Base-by-base conservation (phyloP, 2,888 invertebrate genomes). In the Microctonus hyperodae region DNA sequence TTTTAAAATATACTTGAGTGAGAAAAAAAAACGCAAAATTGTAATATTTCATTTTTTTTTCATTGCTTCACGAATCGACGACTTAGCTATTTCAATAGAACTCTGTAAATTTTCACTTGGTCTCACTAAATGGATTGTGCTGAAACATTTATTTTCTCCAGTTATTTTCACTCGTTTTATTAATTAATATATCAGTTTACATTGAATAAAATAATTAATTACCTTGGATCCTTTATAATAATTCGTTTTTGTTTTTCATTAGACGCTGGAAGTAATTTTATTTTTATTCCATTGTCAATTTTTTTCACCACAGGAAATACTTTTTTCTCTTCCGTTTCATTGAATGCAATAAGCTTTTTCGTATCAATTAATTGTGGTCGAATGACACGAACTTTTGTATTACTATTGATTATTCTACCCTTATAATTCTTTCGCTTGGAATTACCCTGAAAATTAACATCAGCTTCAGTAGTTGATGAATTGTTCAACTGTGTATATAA, bases 351-450 rank as follows among this genome's bases (percentile, higher is more conserved):
- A 11, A 79, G 70, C 55, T 72, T 76, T 58, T 72, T 76, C 3
- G 81, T 81, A 50, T 81, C 76, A n/a, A 81, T 71, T 53, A 81
- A 70, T 59, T 72, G 72, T 1, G 81, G 81, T 50, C 76, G 73
- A 16, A 78, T 65, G 16, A 78, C 35, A 67, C 68, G 74, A 3
- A 76, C 69, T 72, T 76, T 80, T 0, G 68, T 20, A 25, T 35
- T 35, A 25, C 71, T 63, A n/a, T 70, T 64, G 9, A 77, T 65
- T 37, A 66, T 35, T 20, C 70, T 74, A 11, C 81, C 81, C 68
- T 78, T 81, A 53, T 81, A 82, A 76, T 82, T 82, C 65, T 75
- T 81, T 37, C 70, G 68, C 59, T 78, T 80, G 3, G 16, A 33
- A 31, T 25, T 31, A 16, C 20, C 7, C 0, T 56, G 57, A 0